Evolutionary conservation across 2,797 vertebrate species (phyloP).

Genomic region (Gouania willdenowi): DNA sequence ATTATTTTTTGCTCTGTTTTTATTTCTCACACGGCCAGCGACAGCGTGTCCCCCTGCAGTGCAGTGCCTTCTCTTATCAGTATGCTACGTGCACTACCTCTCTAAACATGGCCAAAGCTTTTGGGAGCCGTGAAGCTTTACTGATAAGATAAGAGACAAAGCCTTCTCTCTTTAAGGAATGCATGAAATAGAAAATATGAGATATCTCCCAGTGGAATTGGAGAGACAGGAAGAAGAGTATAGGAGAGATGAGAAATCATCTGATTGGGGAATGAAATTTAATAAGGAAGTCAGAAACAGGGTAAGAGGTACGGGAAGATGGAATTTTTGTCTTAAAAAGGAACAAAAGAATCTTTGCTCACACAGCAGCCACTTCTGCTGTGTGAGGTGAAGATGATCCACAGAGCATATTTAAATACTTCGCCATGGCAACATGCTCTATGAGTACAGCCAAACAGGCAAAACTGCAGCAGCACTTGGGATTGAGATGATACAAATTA

Average conservation of each 20-base stretch:
- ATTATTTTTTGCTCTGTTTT: not conserved
- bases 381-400: slow-evolving; percentile 58
- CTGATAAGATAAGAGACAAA: slow-evolving; percentile 66
- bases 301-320: not conserved
- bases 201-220: slow-evolving; percentile 25
- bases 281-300: not conserved
- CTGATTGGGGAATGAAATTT: slow-evolving; percentile 30
- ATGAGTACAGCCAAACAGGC: slow-evolving; percentile 66
- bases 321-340: slow-evolving; percentile 24
- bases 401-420: slow-evolving; percentile 72
- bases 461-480: slow-evolving; percentile 67
- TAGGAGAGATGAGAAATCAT: not conserved
- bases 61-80: slow-evolving; percentile 47
- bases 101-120: slow-evolving; percentile 57
- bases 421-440: slow-evolving; percentile 76
- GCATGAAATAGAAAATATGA: slow-evolving; percentile 41
- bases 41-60: slow-evolving; percentile 17
- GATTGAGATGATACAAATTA: slow-evolving; percentile 75
- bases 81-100: slow-evolving; percentile 53
- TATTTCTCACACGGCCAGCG: slow-evolving; percentile 7
- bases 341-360: slow-evolving; percentile 2
- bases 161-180: slow-evolving; percentile 36
- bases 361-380: slow-evolving; percentile 42
- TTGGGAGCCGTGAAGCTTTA: slow-evolving; percentile 54
- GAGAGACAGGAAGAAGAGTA: not conserved